Base-by-base conservation (phyloP, 2,888 invertebrate species). In the Epirrita christyi region DNA sequence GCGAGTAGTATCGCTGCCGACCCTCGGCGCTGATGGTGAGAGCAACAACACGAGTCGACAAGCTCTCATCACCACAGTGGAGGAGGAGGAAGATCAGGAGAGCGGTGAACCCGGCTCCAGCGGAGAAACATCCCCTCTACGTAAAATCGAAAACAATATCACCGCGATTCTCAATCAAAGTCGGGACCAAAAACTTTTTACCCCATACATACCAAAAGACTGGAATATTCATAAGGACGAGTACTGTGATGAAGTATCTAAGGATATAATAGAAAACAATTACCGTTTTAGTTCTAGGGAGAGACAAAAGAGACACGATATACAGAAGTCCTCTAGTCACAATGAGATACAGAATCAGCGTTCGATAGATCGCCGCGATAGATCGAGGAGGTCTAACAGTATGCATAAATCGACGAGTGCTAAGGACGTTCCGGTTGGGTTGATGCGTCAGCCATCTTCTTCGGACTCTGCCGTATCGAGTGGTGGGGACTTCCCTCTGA, bases 401-500 rank as follows among this genome's bases (percentile, higher is more conserved):
- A 95, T 95, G 80, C 95, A 95, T 76, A 95, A 95, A 79, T 95
- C 95, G 11, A 95, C 95, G 72, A 95, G 95, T 78, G 95, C 95
- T 58, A 95, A 95, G 79, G 95, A 95, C 76, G 95, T 95, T 91
- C 88, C 94, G 21, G 92, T 93, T 11, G 88, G 93, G 48, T 86
- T 94, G 68, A 88, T 93, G 76, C 88, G 92, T 28, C 92, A 92
- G 69, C 89, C 91, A 6, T 92, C 92, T 11, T 92, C 92, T 0
- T 92, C 92, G 2, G 92, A 92, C 67, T 92, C 92, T 0, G 92
- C 92, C 0, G 91, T 92, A 3, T 92, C 92, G 3, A 92, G 92
- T 64, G 88, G 92, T 3, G 94, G 93, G 15, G 94, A 94, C 72
- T 94, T 94, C 74, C 93, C 94, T 0, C 79, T 93, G 11, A 92